Base-by-base conservation (phyloP, 2,797 vertebrate species). In the Myripristis jacobus region DNA sequence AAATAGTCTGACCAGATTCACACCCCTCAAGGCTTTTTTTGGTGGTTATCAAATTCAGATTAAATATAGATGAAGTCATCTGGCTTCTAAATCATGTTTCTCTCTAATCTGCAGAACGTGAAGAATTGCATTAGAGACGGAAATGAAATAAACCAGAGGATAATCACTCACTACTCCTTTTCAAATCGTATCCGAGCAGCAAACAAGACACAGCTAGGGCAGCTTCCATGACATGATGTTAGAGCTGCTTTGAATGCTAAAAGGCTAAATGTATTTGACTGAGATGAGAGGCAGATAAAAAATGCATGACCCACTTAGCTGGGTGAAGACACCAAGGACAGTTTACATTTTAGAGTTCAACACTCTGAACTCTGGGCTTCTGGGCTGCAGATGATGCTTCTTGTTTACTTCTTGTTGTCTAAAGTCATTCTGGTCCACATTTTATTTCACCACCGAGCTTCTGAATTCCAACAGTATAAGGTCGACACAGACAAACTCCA, bases 271-370 rank as follows among this genome's bases (percentile, higher is more conserved):
- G 57, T 47, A 76, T 71, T 59, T 19, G 18, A 76, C 66, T 52
- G 34, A 62, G 66, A 77, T 29, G 27, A 4, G 16, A 70, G 44
- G 52, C 65, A 19, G 6, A 80, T 82, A 44, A 81, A 79, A 83
- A 72, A 84, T 84, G 73, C 66, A 83, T 87, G 83, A 81, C 69
- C 75, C 47, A 80, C 59, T 81, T 79, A 81, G 62, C 60, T 47
- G 18, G 34, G 15, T 62, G 75, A 66, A 75, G 57, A 77, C 73
- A 66, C 36, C 47, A 16, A 65, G 41, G 69, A 71, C 27, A 36
- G 13, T 56, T 70, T 19, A 59, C 13, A 7, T 50, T 24, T 4
- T 46, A 48, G 47, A 78, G 59, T 52, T 75, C 38, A 18, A 41
- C 31, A 50, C 36, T 64, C 15, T 25, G 24, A 62, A 54, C 31